Conservation (phyloP, 2,113 vertebrate species). For the Brevimyrus niger region DNA sequence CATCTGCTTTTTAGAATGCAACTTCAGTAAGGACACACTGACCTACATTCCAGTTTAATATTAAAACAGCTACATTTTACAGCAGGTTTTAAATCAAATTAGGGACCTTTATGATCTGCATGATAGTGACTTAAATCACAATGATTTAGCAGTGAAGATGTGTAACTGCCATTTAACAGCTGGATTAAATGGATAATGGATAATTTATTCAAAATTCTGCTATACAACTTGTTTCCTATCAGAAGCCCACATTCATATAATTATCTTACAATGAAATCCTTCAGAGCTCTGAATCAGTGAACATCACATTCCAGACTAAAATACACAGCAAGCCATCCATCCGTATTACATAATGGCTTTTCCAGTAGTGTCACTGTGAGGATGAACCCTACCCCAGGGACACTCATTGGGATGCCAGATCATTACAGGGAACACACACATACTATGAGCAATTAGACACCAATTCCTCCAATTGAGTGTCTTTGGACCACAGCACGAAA, state of each 20-base stretch:
- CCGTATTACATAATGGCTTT: not conserved
- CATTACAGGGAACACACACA: not conserved
- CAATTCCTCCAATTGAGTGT: not conserved
- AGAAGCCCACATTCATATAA: not conserved
- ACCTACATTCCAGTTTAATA: not conserved
- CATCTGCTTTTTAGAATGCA: not conserved
- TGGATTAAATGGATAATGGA: not conserved
- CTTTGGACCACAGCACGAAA: not conserved
- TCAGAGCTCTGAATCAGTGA: not conserved
- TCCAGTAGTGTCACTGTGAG: not conserved
- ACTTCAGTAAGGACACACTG: not conserved
- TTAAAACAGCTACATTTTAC: not conserved
- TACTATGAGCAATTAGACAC: not conserved
- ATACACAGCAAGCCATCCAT: not conserved
- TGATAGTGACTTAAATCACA: not conserved
- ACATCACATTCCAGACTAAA: not conserved
- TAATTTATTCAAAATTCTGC: not conserved
- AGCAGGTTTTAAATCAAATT: slow-evolving; percentile 4
- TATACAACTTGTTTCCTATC: not conserved
- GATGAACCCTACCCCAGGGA: not conserved
- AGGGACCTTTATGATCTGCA: not conserved
- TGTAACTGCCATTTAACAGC: not conserved
- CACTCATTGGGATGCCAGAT: not conserved
- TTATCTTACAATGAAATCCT: not conserved
- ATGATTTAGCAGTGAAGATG: not conserved